Percentiles rank a stretch among this genome's conserved stretches.
These are phyloP conservation scores for Remorina albescens DNA, from an alignment of 2,797 vertebrate species.

Conservation along the genomic window DNA sequence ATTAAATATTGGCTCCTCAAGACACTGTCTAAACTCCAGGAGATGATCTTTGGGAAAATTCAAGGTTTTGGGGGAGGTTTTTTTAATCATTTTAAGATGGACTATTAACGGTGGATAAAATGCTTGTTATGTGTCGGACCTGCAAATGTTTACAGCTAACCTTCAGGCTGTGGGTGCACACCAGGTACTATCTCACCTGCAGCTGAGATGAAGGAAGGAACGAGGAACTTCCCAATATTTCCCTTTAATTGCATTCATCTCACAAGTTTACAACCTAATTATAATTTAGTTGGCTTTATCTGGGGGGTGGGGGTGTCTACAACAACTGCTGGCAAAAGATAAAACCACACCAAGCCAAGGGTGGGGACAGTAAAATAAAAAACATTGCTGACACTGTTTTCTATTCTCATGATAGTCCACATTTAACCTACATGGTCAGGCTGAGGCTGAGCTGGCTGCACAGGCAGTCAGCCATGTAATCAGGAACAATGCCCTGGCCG, in stretches of 20 bases:
- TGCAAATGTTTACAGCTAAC: too few species aligned
- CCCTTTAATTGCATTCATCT: too few species aligned
- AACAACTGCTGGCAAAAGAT: background rate
- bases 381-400: conserved; percentile 12
- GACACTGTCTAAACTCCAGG: too few species aligned
- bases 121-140: too few species aligned
- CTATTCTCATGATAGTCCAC: background rate
- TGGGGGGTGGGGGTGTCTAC: too few species aligned
- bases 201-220: too few species aligned
- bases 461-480: background rate
- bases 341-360: too few species aligned
- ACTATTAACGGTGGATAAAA: too few species aligned
- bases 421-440: background rate
- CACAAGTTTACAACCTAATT: background rate
- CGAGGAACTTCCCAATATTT: background rate
- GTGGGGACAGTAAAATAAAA: too few species aligned
- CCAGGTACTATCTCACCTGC: too few species aligned
- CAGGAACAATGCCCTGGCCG: conserved; percentile 30
- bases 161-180: background rate
- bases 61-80: too few species aligned
- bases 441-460: too few species aligned
- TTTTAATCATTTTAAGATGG: background rate
- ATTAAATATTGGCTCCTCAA: background rate
- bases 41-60: background rate
- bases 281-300: background rate